A percentile compares a stretch with the other conserved stretches of the same genome.
These are phyloP conservation scores for Cyanoliseus patagonus DNA, from an alignment of 2,113 vertebrate genomes.

Conservation along the genomic window DNA sequence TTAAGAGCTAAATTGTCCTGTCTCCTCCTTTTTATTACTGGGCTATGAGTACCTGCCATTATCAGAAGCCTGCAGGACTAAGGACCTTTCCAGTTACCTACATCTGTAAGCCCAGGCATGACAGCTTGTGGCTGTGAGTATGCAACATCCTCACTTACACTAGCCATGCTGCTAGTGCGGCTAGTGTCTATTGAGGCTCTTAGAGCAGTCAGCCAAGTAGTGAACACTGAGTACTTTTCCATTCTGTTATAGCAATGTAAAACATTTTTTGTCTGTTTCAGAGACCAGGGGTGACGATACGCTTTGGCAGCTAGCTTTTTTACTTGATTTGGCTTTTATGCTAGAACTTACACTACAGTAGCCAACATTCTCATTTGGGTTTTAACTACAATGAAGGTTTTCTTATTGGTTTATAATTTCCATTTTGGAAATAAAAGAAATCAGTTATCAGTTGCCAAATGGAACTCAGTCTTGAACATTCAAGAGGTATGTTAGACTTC, in stretches of 20 bases:
- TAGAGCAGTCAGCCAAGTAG: neutral
- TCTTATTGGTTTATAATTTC: neutral
- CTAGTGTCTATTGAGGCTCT: no score
- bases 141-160: accelerated
- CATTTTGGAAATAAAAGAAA: neutral
- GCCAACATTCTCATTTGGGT: neutral
- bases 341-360: neutral
- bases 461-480: neutral
- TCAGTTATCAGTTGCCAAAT: neutral
- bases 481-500: neutral
- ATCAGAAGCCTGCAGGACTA: neutral
- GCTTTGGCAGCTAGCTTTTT: neutral
- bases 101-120: neutral
- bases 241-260: neutral
- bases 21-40: neutral
- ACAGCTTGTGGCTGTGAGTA: neutral
- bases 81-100: neutral
- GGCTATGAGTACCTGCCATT: neutral
- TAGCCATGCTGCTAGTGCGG: accelerated
- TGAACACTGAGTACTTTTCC: neutral
- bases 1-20: neutral
- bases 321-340: neutral
- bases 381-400: neutral
- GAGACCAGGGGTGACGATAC: neutral
- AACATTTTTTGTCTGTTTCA: neutral